Base-by-base conservation (phyloP, 2,888 invertebrate species). In the Synergus gifuensis region DNA sequence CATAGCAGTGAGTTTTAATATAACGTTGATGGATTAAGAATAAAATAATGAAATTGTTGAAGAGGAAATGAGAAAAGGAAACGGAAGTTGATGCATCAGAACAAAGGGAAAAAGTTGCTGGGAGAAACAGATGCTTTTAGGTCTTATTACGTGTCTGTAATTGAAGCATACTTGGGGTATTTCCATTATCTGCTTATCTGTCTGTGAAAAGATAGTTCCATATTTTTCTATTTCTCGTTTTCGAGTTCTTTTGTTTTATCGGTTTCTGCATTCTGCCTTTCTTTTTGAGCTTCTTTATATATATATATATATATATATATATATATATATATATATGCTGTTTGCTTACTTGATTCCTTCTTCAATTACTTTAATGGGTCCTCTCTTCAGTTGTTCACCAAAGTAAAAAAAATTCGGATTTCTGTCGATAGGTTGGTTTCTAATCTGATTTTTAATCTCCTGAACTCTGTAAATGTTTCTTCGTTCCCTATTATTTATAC, bases 101-200 rank as follows among this genome's bases (percentile, higher is more conserved):
- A 54, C 54, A 54, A 54, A 54, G n/a, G 8, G 7, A 54, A 54
- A 54, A 54, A n/a, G 54, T 54, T 54, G 7, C 49, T 28, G 28
- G 28, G n/a, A 54, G 22, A 8, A 60, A 60, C 60, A 22, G 22
- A 60, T 60, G 60, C 22, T 60, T 60, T 60, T 4, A 60, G 60
- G 60, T 60, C 60, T 60, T 54, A 54, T 54, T 54, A n/a, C n/a
- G 54, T 54, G 54, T n/a, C 54, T 60, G 22, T 60, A 60, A 60
- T 22, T 60, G 11, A 60, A 22, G 11, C 3, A 22, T 60, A 18
- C 60, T 11, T 22, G 12, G 18, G 60, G 12, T 22, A 60, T 60
- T 60, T 60, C 3, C 60, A 22, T 12, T 18, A 60, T 60, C 60
- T 1, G 22, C 18, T 60, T 22, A 22, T 54, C 54, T 54, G 54